A percentile compares a stretch with the other conserved stretches of the same genome.
Conservation (phyloP, 2,797 vertebrate species). For the Neosilurus mollespiculum region DNA sequence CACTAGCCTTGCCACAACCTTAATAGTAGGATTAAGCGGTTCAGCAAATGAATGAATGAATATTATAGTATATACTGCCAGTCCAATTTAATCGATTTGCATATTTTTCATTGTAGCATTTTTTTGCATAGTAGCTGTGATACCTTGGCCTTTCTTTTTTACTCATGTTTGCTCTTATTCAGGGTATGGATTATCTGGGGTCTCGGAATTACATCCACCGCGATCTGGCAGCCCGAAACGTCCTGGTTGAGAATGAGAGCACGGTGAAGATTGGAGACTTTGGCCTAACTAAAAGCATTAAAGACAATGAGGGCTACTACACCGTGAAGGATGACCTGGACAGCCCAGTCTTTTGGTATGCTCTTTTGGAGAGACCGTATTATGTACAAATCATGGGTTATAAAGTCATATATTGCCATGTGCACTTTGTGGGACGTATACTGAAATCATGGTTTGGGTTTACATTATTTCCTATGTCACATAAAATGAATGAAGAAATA, state of each 20-base stretch:
- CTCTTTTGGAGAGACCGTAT: background rate
- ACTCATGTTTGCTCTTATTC: background rate
- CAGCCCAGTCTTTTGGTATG: conserved; percentile 95
- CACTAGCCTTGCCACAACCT: too few relatives aligned
- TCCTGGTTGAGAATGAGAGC: conserved; percentile 90
- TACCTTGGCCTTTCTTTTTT: background rate
- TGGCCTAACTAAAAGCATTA: conserved; percentile 93
- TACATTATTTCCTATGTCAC: background rate
- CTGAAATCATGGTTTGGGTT: background rate
- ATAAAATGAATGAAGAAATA: background rate
- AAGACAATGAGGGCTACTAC: conserved; percentile 94
- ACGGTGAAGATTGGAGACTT: conserved; percentile 98
- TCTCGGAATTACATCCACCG: conserved; percentile 91
- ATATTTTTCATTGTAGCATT: background rate
- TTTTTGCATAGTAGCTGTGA: background rate
- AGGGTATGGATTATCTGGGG: conserved; percentile 97
- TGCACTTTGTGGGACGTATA: too few relatives aligned
- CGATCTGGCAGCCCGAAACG: conserved; percentile 92
- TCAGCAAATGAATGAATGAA: too few relatives aligned
- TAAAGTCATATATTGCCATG: background rate
- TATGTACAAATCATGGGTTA: background rate
- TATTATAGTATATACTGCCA: background rate
- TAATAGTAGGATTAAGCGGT: too few relatives aligned
- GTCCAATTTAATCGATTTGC: background rate
- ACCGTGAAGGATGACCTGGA: conserved; percentile 91